Evolutionary conservation across 2,797 vertebrate species (phyloP).

Genomic region (Thripadectes ignobilis): DNA sequence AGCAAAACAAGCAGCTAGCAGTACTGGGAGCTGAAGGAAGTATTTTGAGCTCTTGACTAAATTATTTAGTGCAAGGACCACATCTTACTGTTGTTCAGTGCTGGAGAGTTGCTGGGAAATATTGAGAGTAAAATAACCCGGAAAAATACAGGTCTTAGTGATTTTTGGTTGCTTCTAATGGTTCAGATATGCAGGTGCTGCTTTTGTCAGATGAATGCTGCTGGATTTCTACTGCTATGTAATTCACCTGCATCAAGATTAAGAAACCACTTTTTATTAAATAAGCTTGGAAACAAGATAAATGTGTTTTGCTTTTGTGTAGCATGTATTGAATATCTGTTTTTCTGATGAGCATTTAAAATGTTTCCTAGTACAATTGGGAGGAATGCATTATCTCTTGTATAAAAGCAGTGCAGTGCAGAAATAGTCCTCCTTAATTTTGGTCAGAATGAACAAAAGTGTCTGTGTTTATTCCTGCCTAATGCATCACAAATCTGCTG

Average conservation of each 20-base stretch:
- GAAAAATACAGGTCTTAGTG: conserved; percentile 1
- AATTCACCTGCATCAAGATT: conserved; percentile 69
- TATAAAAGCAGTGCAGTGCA: conserved; percentile 61
- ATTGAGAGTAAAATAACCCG: neutral
- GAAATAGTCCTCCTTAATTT: conserved; percentile 78
- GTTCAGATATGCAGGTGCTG: conserved; percentile 33
- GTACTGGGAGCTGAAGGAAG: neutral
- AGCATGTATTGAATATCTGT: conserved; percentile 38
- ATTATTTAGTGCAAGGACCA: neutral
- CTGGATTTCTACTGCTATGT: conserved; percentile 63
- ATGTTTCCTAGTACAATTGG: conserved; percentile 46
- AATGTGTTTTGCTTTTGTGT: conserved; percentile 62
- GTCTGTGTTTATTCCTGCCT: conserved; percentile 88
- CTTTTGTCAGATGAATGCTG: conserved; percentile 66
- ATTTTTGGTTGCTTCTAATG: conserved; percentile 4
- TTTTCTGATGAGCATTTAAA: conserved; percentile 66
- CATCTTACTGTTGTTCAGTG: neutral
- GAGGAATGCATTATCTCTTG: conserved; percentile 62
- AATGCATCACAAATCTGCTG: conserved; percentile 91
- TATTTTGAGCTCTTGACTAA: neutral
- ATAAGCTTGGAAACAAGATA: conserved; percentile 73
- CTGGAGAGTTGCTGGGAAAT: neutral
- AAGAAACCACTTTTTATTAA: conserved; percentile 71
- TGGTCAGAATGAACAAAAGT: conserved; percentile 80
- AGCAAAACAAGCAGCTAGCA: neutral